Evolutionary conservation across 1,140 invertebrate species (phyloP), one percentile per base, ranked within the genome.

Genomic region (Heterodera carotae): DNA sequence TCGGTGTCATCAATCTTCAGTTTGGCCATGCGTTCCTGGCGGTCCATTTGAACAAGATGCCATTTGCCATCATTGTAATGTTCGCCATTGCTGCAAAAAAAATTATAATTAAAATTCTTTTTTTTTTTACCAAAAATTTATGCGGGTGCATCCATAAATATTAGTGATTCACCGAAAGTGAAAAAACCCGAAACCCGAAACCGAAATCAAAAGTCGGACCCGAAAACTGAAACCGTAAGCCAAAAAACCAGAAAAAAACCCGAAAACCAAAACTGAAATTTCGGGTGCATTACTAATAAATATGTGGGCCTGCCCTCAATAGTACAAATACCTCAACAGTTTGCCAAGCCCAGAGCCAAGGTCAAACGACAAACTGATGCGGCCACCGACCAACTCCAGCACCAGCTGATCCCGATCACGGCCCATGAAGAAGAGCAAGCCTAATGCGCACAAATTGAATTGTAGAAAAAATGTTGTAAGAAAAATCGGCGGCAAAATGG

Each of bases 381-480:
- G 90, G 12, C 95, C 94, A 78, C 93, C 90, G 76, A 90, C 88
- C 85, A 98, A 89, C 87, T 97, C 93, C 34, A 98, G 84, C 0
- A 94, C 92, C 77, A 96, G 90, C 89, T 93, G 97, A 75, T 91
- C 92, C 81, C 89, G 89, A 67, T 89, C 90, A 89, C 92, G 90
- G 7, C 92, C 93, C 81, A 93, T 92, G 60, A 94, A 90, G 89
- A 96, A 95, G 5, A 99, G 89, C 4, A 98, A 88, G 15, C 72
- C 72, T 74, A n/a, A n/a, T n/a, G n/a, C n/a, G n/a, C n/a, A n/a
- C n/a, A n/a, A n/a, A n/a, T n/a, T n/a, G n/a, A n/a, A n/a, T n/a
- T n/a, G n/a, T n/a, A n/a, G n/a, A n/a, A n/a, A n/a, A n/a, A n/a
- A n/a, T n/a, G n/a, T n/a, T n/a, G n/a, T n/a, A n/a, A n/a, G n/a